Percentiles rank a stretch among this genome's conserved stretches.
phyloP scores from a whole-genome alignment of 37 sponge, comb jelly and placozoan species.

The Corticium candelabrum region DNA sequence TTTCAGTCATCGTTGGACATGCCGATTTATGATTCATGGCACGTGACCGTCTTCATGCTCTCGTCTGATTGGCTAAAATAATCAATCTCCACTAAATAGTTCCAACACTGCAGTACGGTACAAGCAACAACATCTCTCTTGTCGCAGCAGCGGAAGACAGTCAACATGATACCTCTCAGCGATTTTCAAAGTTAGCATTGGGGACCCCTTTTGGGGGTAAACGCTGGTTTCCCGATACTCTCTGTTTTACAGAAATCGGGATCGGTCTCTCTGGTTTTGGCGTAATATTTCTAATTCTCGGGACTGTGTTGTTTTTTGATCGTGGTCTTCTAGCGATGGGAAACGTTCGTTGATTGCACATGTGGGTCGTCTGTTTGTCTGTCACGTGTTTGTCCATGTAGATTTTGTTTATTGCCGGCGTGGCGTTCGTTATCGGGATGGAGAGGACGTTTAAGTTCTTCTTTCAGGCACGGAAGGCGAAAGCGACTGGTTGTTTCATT shows the following conservation, averaged over 20 bases:
- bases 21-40: too few species aligned
- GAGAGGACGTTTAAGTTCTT: slow-evolving; percentile 85
- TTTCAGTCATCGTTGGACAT: too few species aligned
- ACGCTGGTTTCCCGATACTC: background rate
- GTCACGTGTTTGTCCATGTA: slow-evolving; percentile 3
- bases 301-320: slow-evolving; percentile 84
- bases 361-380: background rate
- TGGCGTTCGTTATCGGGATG: slow-evolving; percentile 80
- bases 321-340: slow-evolving; percentile 90
- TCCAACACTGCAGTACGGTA: too few species aligned
- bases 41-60: too few species aligned
- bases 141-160: too few species aligned
- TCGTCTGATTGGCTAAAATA: too few species aligned
- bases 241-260: slow-evolving; percentile 64
- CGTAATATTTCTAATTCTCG: slow-evolving; percentile 66
- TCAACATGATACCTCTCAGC: slow-evolving; percentile 3
- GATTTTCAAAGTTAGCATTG: background rate
- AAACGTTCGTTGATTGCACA: slow-evolving; percentile 53
- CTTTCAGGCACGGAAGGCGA: slow-evolving; percentile 79
- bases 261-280: slow-evolving; percentile 81
- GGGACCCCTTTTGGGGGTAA: background rate
- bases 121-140: too few species aligned
- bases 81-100: too few species aligned
- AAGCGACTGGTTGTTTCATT: slow-evolving; percentile 80
- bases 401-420: slow-evolving; percentile 87